These are phyloP conservation scores for Mormoops blainvillei DNA, from an alignment of 2,113 vertebrate species.

Conservation along the genomic window DNA sequence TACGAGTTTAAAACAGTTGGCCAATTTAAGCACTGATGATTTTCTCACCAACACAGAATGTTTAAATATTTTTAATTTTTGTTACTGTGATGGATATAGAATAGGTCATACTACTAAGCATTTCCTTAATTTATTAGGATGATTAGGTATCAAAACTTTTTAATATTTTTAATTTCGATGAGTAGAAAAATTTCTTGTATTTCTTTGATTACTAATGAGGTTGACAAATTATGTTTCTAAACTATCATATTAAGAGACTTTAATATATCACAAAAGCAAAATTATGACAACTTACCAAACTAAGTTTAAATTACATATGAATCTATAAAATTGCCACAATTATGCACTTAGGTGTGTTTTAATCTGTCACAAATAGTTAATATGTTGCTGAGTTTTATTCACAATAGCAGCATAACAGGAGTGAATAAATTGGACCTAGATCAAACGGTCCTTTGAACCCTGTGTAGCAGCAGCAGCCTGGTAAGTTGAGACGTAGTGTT, in stretches of 20 bases:
- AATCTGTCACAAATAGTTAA: neutral
- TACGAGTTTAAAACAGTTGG: neutral
- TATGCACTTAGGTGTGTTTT: neutral
- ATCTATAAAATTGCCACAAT: neutral
- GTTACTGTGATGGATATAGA: neutral
- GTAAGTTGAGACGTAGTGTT: neutral
- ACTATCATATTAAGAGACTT: neutral
- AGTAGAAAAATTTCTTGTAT: neutral
- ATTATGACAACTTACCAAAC: neutral
- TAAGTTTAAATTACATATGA: neutral
- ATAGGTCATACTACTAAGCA: neutral
- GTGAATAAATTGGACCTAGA: neutral
- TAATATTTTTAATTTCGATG: neutral
- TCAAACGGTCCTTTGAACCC: neutral
- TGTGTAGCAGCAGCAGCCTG: neutral
- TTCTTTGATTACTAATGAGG: neutral
- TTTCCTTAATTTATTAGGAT: neutral
- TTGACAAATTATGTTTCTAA: conserved; percentile 2
- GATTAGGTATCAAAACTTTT: neutral
- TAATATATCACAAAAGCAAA: neutral
- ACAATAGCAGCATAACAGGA: neutral
- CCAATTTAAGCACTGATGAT: neutral
- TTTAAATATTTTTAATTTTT: neutral
- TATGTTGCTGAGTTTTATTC: neutral
- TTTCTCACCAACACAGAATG: neutral